Conservation (phyloP, 1,140 invertebrate species). For the Araneus ventricosus region DNA sequence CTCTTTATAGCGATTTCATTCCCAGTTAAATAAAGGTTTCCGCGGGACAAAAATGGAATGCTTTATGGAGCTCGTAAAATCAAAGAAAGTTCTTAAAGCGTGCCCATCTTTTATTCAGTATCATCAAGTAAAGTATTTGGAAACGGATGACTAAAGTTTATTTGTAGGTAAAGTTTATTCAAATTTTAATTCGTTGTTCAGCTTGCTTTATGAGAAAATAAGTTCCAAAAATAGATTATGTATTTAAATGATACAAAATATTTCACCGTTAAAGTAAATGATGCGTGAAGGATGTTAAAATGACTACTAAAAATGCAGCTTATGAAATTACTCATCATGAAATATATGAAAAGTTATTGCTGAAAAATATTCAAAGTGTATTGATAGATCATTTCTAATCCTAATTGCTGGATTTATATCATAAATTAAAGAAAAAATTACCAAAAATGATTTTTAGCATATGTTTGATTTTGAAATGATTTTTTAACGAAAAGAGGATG, state of each 20-base stretch:
- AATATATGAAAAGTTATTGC: neutral
- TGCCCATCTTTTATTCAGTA: conserved; percentile 12
- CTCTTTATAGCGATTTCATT: neutral
- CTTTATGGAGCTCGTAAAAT: neutral
- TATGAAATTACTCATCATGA: neutral
- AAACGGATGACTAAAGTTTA: neutral
- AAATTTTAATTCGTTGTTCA: neutral
- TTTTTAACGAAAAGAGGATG: no score
- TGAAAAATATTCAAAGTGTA: no score
- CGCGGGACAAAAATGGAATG: neutral
- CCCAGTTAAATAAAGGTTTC: neutral
- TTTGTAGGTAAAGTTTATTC: neutral
- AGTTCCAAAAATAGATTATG: neutral
- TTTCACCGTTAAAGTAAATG: neutral
- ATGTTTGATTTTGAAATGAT: no score
- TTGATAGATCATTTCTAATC: no score
- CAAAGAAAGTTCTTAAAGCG: neutral
- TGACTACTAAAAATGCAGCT: neutral
- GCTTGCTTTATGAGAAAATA: neutral
- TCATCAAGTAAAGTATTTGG: neutral
- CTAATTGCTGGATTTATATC: no score
- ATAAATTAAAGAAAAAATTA: no score
- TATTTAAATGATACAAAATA: neutral
- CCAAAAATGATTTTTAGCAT: no score
- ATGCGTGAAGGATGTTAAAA: neutral